Conservation (phyloP, 2,797 vertebrate species). For the Falco cherrug region DNA sequence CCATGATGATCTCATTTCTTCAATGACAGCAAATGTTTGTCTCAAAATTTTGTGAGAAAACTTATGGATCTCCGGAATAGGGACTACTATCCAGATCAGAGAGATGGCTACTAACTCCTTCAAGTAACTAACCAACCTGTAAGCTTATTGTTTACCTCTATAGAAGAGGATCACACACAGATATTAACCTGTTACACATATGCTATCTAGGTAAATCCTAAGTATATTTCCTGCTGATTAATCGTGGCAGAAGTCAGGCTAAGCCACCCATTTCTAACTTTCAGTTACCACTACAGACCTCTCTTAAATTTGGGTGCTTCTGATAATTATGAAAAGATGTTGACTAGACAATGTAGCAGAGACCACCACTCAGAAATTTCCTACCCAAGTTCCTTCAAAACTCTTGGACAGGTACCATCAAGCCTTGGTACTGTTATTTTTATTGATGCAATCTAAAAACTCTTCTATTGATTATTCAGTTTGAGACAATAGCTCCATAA, state of each 20-base stretch:
- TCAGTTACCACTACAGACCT: background rate
- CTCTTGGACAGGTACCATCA: background rate
- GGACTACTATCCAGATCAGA: background rate
- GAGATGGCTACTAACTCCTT: background rate
- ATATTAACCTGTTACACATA: background rate
- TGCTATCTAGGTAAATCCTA: background rate
- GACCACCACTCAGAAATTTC: background rate
- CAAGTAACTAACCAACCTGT: background rate
- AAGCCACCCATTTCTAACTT: background rate
- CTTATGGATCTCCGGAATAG: background rate
- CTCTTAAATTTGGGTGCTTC: background rate
- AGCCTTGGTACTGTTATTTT: background rate
- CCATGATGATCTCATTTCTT: background rate
- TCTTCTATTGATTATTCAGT: background rate
- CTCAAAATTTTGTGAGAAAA: background rate
- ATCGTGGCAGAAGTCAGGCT: background rate
- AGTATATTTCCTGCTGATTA: background rate
- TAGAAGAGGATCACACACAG: background rate
- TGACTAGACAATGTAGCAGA: background rate
- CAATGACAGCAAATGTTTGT: background rate
- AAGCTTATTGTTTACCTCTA: background rate
- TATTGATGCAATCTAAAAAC: background rate
- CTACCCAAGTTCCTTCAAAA: background rate
- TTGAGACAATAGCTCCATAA: background rate
- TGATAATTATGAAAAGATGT: background rate